phyloP scores from a whole-genome alignment of 30 jellyfish, hydroid and myxozoan genomes.

The Pseudorhiza aurosa region DNA sequence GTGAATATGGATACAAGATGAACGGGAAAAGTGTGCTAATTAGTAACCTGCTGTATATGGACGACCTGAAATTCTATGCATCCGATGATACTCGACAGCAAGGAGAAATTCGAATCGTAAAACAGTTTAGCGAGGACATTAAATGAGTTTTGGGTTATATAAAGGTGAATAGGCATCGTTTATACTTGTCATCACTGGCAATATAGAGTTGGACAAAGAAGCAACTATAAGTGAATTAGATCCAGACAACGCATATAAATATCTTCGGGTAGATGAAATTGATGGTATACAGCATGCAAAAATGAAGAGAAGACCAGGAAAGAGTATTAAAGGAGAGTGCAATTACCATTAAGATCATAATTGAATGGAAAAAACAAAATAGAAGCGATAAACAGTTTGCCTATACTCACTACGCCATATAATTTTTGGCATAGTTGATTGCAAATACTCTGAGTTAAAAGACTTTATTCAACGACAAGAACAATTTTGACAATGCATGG shows the following conservation, averaged over 20 bases:
- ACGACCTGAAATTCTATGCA: neutral
- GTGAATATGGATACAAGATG: neutral
- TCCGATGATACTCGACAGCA: too few relatives aligned
- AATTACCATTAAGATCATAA: neutral
- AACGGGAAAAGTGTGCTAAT: neutral
- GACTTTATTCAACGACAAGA: conserved; percentile 8
- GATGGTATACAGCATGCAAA: too few relatives aligned
- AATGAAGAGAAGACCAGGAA: neutral
- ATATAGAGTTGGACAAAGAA: neutral
- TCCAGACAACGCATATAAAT: too few relatives aligned
- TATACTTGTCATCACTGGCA: neutral
- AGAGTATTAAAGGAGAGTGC: neutral
- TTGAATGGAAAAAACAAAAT: neutral
- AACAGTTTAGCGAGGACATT: conserved; percentile 3
- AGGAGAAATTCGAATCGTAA: neutral
- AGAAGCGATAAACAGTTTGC: neutral
- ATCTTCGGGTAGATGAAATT: neutral
- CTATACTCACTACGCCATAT: too few relatives aligned
- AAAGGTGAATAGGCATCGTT: neutral
- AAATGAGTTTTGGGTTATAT: neutral
- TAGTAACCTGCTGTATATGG: neutral
- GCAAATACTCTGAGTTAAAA: neutral
- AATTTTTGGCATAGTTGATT: neutral
- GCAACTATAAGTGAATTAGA: neutral
- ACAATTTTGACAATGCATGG: conserved; percentile 39